phyloP scores from a whole-genome alignment of 2,113 vertebrate genomes.

The Dicrurus megarhynchus region DNA sequence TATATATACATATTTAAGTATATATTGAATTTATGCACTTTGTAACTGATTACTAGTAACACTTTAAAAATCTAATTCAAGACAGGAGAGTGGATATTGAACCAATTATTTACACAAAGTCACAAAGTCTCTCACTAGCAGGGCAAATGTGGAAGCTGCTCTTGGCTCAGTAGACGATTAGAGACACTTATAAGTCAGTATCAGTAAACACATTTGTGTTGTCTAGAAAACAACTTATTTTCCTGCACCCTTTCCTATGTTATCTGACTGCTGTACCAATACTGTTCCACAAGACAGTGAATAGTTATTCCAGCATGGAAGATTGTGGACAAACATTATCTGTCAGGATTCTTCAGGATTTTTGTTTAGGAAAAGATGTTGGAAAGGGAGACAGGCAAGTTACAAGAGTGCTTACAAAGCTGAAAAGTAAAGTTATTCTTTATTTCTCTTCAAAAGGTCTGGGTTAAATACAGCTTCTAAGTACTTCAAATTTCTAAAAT shows the following conservation, averaged over 20 bases:
- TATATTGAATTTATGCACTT: not conserved
- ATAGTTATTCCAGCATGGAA: not conserved
- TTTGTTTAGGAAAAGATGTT: not conserved
- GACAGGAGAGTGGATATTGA: not conserved
- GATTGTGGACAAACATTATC: not conserved
- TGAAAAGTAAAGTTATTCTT: not conserved
- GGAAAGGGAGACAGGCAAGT: not conserved
- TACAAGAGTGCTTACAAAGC: not conserved
- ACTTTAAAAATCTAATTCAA: not conserved
- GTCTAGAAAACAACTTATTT: not conserved
- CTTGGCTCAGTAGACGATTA: not conserved
- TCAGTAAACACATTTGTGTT: not conserved
- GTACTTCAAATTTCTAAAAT: not conserved
- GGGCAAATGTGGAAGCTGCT: not conserved
- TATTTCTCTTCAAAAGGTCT: not conserved
- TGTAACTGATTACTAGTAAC: not conserved
- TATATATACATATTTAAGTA: not conserved
- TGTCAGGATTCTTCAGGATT: not conserved
- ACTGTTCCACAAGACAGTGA: not conserved
- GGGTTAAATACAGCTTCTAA: not conserved
- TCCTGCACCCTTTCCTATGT: not conserved
- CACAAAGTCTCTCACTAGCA: not conserved
- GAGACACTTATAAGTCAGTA: not conserved
- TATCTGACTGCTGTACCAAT: not conserved
- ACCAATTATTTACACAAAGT: not conserved